Base-by-base conservation (phyloP, 2,888 invertebrate genomes). In the Troglohyphantes excavatus region DNA sequence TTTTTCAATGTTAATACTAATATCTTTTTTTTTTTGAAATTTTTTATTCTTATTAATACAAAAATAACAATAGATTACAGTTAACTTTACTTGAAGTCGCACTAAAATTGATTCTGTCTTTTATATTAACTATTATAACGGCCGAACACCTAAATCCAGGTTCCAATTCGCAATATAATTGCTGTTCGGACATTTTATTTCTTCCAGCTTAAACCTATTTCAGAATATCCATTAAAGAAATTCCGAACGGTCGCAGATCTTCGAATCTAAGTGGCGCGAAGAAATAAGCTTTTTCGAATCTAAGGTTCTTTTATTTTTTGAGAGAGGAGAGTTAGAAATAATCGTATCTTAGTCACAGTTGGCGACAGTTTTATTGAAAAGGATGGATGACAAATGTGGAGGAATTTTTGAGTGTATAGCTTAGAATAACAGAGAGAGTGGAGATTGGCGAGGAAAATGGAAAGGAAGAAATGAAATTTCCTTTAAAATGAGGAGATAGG, bases 351-450 rank as follows among this genome's bases (percentile, higher is more conserved):
- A 39, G 46, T 46, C 72, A 23, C 46, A 43, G 26, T 43, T 65
- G 39, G 39, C 19, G 78, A 78, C 78, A 63, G 26, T 78, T 78
- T 43, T 39, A 65, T 78, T 65, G 78, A 78, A 78, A 53, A 78
- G 78, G 78, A 43, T 5, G 53, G 53, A 78, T 78, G 65, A 78
- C 78, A 63, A 78, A 65, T 78, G 78, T 19, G 39, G 17, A 26
- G 33, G 78, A 78, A 78, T 78, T 65, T 59, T 72, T 43, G 33
- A 43, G 65, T 63, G 63, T 78, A 78, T 78, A 33, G 78, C 65
- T 63, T 33, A 17, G 39, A 65, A 65, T 65, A 43, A 65, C 39
- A 65, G 43, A 53, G 53, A 39, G 39, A 39, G 39, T 13, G 39
- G 39, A 53, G 17, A 17, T 13, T 53, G 13, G 53, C 17, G 53